These are phyloP conservation scores for Limonius californicus DNA, from an alignment of 1,140 invertebrate species.

Conservation along the genomic window DNA sequence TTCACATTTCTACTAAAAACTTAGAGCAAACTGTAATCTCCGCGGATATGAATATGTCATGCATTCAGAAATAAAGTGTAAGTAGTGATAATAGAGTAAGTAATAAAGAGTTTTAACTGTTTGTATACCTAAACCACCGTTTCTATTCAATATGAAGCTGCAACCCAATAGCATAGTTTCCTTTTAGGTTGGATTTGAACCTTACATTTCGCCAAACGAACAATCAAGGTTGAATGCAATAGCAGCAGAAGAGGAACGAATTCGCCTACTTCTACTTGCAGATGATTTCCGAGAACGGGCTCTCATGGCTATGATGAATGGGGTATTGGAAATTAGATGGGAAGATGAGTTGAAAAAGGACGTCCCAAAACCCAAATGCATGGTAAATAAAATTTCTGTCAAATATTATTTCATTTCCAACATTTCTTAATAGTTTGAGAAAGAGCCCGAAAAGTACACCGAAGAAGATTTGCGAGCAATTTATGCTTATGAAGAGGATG, in stretches of 20 bases:
- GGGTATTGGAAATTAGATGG: slow-evolving; percentile 66
- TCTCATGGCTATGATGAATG: slow-evolving; percentile 70
- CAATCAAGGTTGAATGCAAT: slow-evolving; percentile 52
- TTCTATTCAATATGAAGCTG: no score
- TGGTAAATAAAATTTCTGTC: slow-evolving; percentile 47
- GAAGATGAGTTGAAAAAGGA: slow-evolving; percentile 70
- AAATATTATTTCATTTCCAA: slow-evolving; percentile 7
- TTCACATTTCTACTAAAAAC: no score
- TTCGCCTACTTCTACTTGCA: slow-evolving; percentile 50
- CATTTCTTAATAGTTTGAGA: slow-evolving; percentile 48
- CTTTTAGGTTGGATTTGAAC: slow-evolving; percentile 43
- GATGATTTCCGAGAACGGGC: slow-evolving; percentile 64
- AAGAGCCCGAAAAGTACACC: slow-evolving; percentile 57
- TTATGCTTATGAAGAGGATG: slow-evolving; percentile 59
- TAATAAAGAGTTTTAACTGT: no score
- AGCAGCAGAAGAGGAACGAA: slow-evolving; percentile 52
- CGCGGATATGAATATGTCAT: no score
- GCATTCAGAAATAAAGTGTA: no score
- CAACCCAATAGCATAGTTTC: no score
- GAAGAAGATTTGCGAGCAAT: slow-evolving; percentile 56
- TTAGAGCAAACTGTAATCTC: no score
- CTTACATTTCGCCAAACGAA: slow-evolving; percentile 54
- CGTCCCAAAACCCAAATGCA: slow-evolving; percentile 60
- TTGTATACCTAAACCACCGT: no score
- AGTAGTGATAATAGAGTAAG: no score